phyloP scores from a whole-genome alignment of 2,888 invertebrate genomes.

The Carabus problematicus region DNA sequence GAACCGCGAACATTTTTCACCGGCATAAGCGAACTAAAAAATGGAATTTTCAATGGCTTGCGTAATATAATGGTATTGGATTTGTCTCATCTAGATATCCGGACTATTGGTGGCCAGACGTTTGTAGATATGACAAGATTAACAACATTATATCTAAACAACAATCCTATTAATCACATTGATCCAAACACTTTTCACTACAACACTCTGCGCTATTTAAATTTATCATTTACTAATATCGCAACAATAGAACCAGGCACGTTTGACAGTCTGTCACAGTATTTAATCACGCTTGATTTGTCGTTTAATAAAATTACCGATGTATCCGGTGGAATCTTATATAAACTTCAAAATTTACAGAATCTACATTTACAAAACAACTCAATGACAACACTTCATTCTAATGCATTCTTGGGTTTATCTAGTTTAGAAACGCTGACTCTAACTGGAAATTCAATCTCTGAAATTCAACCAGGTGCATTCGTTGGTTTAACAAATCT shows the following conservation, averaged over 20 bases:
- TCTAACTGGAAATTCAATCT: slow-evolving; percentile 18
- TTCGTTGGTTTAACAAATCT: slow-evolving; percentile 6
- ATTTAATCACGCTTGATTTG: neutral
- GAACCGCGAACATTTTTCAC: neutral
- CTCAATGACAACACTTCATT: neutral
- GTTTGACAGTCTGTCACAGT: neutral
- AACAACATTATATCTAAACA: neutral
- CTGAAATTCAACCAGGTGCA: slow-evolving; percentile 2
- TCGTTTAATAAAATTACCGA: neutral
- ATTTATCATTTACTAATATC: slow-evolving; percentile 2
- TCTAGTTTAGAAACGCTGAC: neutral
- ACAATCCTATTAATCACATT: neutral
- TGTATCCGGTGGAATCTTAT: neutral
- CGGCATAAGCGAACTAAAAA: neutral
- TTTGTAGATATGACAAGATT: neutral
- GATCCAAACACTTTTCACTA: neutral
- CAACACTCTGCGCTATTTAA: neutral
- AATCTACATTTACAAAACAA: neutral
- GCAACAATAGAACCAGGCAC: neutral
- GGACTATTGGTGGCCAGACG: neutral
- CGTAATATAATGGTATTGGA: neutral
- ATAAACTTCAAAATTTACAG: neutral
- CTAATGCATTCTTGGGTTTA: neutral
- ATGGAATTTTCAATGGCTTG: slow-evolving; percentile 1
- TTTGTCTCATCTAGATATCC: neutral